Evolutionary conservation across 2,113 vertebrate genomes (phyloP).

Genomic region (Salvelinus fontinalis): DNA sequence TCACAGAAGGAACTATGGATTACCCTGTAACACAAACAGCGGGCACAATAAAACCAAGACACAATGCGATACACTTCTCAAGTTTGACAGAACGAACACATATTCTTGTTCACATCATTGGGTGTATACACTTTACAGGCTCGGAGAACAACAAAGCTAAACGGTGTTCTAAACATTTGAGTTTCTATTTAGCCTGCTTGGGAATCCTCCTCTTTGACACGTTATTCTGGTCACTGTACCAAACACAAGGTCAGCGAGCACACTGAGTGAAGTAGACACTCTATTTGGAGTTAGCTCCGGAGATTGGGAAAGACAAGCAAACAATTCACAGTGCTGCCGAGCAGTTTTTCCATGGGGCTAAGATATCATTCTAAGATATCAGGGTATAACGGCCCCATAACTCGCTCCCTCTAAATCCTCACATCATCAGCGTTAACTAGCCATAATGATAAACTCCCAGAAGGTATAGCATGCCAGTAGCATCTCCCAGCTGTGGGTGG

Average conservation of each 20-base stretch:
- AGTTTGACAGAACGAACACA: not conserved
- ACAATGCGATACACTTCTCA: not conserved
- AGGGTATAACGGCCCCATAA: too few species aligned
- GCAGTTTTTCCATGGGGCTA: too few species aligned
- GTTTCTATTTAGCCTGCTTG: not conserved
- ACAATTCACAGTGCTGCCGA: too few species aligned
- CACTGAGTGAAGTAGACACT: too few species aligned
- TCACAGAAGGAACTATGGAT: conserved; percentile 33
- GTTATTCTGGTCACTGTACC: not conserved
- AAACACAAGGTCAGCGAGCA: too few species aligned
- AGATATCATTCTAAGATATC: too few species aligned
- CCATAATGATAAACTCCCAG: not conserved
- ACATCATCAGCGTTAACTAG: not conserved
- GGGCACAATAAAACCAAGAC: conserved; percentile 22
- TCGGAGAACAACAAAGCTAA: not conserved
- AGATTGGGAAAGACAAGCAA: too few species aligned
- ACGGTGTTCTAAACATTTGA: not conserved
- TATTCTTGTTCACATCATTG: not conserved
- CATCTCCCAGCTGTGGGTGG: not conserved
- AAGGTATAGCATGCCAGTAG: not conserved
- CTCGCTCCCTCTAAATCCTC: not conserved
- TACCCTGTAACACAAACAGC: conserved; percentile 16
- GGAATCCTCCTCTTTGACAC: not conserved
- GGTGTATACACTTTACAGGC: not conserved
- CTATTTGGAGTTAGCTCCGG: too few species aligned